Evolutionary conservation across 2,797 vertebrate species (phyloP).

Genomic region (Acrossocheilus wenchowensis): DNA sequence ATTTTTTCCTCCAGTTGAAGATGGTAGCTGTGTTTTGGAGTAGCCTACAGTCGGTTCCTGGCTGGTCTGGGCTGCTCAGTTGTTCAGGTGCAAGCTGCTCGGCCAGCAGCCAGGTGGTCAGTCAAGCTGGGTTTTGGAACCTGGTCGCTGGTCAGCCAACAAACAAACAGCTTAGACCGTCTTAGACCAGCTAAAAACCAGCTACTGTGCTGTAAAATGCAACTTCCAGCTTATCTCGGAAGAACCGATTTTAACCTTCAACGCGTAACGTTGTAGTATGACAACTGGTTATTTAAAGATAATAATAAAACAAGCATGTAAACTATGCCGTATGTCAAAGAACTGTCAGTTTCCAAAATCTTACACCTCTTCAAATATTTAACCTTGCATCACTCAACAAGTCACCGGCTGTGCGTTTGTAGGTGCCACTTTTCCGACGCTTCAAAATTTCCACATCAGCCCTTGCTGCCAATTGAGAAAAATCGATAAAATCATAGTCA

Average conservation of each 20-base stretch:
- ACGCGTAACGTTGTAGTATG: background rate
- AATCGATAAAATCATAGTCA: constrained; percentile 33
- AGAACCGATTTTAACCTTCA: background rate
- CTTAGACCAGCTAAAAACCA: background rate
- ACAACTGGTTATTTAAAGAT: background rate
- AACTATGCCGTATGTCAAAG: background rate
- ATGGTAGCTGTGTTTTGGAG: background rate
- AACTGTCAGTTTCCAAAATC: constrained; percentile 30
- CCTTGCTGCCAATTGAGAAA: constrained; percentile 3
- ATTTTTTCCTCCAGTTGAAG: background rate
- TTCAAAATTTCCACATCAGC: constrained; percentile 47
- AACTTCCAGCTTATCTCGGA: background rate
- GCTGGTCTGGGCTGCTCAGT: background rate
- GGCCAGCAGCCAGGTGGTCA: background rate
- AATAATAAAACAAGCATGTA: background rate
- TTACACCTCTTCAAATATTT: background rate
- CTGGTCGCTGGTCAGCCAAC: background rate
- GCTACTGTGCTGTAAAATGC: background rate
- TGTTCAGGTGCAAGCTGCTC: constrained; percentile 4
- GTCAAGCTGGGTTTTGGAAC: constrained; percentile 6
- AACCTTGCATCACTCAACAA: constrained; percentile 24
- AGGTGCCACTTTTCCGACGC: constrained; percentile 41
- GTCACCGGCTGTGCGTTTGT: constrained; percentile 12
- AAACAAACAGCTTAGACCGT: background rate
- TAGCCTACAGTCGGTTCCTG: background rate